phyloP scores from a whole-genome alignment of 2,888 invertebrate genomes.

The Aphodius granarius region DNA sequence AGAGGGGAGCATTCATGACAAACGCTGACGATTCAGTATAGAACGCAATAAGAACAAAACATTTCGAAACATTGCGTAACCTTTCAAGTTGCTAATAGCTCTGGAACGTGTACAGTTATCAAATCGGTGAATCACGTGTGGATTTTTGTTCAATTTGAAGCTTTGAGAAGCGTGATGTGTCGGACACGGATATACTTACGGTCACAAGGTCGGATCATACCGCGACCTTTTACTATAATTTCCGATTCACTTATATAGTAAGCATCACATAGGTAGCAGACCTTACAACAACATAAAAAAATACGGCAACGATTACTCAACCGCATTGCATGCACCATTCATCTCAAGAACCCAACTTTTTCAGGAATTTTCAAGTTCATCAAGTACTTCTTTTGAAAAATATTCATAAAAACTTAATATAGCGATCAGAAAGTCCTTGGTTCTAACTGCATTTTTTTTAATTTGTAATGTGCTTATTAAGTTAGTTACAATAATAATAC shows the following conservation, averaged over 20 bases:
- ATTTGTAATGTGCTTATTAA: too few relatives aligned
- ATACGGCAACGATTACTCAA: too few relatives aligned
- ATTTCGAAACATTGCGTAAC: conserved; percentile 14
- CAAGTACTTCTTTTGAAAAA: too few relatives aligned
- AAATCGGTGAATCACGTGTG: conserved; percentile 14
- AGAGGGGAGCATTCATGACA: not conserved
- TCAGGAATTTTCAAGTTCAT: too few relatives aligned
- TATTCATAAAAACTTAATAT: too few relatives aligned
- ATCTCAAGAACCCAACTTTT: too few relatives aligned
- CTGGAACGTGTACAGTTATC: not conserved
- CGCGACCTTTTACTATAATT: conserved; percentile 33
- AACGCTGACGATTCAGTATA: not conserved
- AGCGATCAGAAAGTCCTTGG: too few relatives aligned
- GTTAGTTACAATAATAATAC: too few relatives aligned
- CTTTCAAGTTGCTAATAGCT: not conserved
- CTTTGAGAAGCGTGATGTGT: conserved; percentile 1
- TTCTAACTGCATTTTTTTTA: too few relatives aligned
- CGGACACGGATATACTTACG: conserved; percentile 29
- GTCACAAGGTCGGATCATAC: conserved; percentile 35
- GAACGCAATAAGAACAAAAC: not conserved
- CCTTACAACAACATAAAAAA: too few relatives aligned
- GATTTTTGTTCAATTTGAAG: not conserved
- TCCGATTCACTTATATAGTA: conserved; percentile 3
- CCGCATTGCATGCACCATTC: too few relatives aligned
- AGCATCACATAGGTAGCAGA: too few relatives aligned